Evolutionary conservation across 2,113 vertebrate species (phyloP), one percentile per base, ranked within the genome.

Genomic region (Nothoprocta perdicaria): DNA sequence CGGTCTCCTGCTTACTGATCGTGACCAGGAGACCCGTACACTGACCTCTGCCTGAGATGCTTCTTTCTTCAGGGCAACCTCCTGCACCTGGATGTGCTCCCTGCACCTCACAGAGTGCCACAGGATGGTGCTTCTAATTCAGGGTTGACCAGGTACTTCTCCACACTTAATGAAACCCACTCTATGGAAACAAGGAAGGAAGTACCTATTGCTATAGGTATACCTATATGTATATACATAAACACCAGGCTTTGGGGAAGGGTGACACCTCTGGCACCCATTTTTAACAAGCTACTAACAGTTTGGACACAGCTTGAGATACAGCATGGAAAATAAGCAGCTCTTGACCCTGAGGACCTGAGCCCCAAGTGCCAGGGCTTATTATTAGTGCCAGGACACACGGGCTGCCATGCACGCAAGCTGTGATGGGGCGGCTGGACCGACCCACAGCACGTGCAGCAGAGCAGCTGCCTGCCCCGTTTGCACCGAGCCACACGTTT

Each of bases 11-110:
- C 13, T 17, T 14, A 89, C 17, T 5, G 41, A 52, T 61, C 69
- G 50, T 58, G 48, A 84, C 24, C 29, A 9, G n/a, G 41, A 9
- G 27, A 6, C 24, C 1, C 0, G 1, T 10, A 12, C 7, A 40
- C 68, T 6, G 17, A 17, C 55, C 6, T 3, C 45, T 27, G n/a
- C 53, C 48, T 4, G 4, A 35, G 10, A 66, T 0, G 2, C 7
- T 21, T 48, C 66, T 35, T 66, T 22, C 22, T 14, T 62, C 60
- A 31, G 75, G 52, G 29, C 10, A 41, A 16, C 35, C 8, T 84
- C n/a, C 7, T 24, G 78, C 46, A 38, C 13, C 14, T 9, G 7
- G 10, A 3, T 41, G 24, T 4, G 5, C 88, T 45, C 65, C 14
- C 14, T 13, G 5, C 15, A 84, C 27, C 15, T 55, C 27, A 18